Evolutionary conservation across 2,888 invertebrate genomes (phyloP), one percentile per base, ranked within the genome.

Genomic region (Cataglyphis rosenhaueri): DNA sequence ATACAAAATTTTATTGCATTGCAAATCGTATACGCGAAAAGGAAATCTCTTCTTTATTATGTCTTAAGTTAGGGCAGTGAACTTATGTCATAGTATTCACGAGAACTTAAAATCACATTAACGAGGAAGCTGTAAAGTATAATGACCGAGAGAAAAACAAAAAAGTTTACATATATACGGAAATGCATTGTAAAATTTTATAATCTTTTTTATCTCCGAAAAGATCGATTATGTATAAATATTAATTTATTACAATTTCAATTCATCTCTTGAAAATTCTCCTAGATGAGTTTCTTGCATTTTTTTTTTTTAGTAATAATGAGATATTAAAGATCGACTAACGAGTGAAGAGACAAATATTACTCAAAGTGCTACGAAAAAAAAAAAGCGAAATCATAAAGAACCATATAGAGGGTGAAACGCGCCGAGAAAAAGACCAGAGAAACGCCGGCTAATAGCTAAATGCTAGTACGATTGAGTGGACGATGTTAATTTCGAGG

Each of bases 401-500:
- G 62, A 12, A 3, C 8, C 15, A 38, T 66, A 18, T 15, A 8
- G 21, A 41, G 57, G 12, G 15, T 8, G 71, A 44, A 57, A 78
- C 15, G 48, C 48, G 65, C 10, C 38, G 32, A 21, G 81, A 81
- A 78, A 74, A 81, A 70, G 65, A 78, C 52, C 62, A 64, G 71
- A 85, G 44, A 79, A 82, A 84, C 76, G 75, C 78, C 8, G n/a
- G 21, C n/a, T 52, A 52, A n/a, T n/a, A 52, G 82, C 85, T 88
- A 90, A 91, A 90, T 87, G 88, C 83, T 44, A 59, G 18, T 87
- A 88, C 84, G 83, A 85, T 84, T 86, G 87, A 90, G 87, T 90
- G 88, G 88, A 88, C 85, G 87, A 83, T 86, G 88, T 89, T 91
- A 87, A 91, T 92, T 89, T 91, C 87, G 86, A 91, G 87, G 68